phyloP scores from a whole-genome alignment of 2,888 invertebrate species.

The Euplagia quadripunctaria region DNA sequence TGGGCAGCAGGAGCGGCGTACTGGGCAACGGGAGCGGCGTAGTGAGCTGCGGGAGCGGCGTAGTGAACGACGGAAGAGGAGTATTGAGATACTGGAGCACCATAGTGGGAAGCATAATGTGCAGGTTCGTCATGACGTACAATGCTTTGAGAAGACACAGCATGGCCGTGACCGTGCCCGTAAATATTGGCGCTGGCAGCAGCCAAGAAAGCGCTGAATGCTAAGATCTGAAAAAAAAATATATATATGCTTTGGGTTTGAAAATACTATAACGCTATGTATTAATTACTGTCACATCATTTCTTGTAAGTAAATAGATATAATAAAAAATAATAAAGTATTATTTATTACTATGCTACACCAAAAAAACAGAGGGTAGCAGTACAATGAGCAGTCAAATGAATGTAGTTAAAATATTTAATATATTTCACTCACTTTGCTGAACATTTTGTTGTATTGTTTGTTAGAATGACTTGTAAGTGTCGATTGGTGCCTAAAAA shows the following conservation, averaged over 20 bases:
- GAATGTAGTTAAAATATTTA: background rate
- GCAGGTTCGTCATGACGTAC: slow-evolving; percentile 71
- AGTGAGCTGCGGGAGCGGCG: slow-evolving; percentile 48
- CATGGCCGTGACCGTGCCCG: slow-evolving; percentile 57
- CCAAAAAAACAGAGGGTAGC: background rate
- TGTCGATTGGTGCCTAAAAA: slow-evolving; percentile 60
- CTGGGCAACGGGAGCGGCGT: slow-evolving; percentile 42
- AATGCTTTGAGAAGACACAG: slow-evolving; percentile 73
- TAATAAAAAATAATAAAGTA: no score
- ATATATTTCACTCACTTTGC: slow-evolving; percentile 65
- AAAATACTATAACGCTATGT: no score
- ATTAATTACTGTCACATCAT: no score
- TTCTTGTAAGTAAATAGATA: no score
- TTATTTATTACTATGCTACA: background rate
- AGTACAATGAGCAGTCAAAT: background rate
- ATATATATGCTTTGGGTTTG: background rate
- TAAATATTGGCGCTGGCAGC: slow-evolving; percentile 80
- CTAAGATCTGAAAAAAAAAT: slow-evolving; percentile 62
- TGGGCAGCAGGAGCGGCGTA: slow-evolving; percentile 51
- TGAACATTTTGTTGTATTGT: slow-evolving; percentile 66
- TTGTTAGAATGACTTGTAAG: slow-evolving; percentile 28
- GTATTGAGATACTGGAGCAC: slow-evolving; percentile 42
- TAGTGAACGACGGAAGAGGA: slow-evolving; percentile 44
- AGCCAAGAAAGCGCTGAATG: slow-evolving; percentile 74
- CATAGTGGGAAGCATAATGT: slow-evolving; percentile 56